These are phyloP conservation scores for Drosophila pseudoobscura DNA, from an alignment of 1,140 invertebrate genomes.

Conservation along the genomic window DNA sequence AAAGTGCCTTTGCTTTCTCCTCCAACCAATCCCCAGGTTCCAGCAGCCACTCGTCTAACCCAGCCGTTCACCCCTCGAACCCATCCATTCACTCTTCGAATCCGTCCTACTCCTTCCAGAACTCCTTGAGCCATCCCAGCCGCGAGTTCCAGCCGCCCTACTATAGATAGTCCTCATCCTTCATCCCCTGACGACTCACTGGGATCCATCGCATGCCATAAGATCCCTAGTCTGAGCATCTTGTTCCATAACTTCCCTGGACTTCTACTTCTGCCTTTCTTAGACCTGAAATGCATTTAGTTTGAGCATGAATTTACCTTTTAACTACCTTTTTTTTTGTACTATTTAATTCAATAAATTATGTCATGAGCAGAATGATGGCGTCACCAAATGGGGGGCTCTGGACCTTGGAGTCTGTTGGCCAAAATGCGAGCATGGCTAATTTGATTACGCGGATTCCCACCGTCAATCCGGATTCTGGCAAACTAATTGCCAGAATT, in stretches of 20 bases:
- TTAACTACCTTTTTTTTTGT: not conserved
- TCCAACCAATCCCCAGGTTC: not conserved
- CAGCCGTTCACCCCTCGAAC: too few species aligned
- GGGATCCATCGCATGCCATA: too few species aligned
- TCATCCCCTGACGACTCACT: too few species aligned
- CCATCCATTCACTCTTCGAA: not conserved
- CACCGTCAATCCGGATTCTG: slow-evolving; percentile 1
- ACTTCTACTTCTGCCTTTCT: too few species aligned
- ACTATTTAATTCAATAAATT: slow-evolving; percentile 31
- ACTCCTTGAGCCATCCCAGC: slow-evolving; percentile 39
- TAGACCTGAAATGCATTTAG: too few species aligned
- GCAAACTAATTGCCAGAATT: slow-evolving; percentile 39
- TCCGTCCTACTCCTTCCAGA: not conserved
- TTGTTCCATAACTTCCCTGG: too few species aligned
- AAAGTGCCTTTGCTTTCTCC: slow-evolving; percentile 17
- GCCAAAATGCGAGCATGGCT: slow-evolving; percentile 22
- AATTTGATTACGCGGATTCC: slow-evolving; percentile 32
- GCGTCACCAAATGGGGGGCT: not conserved
- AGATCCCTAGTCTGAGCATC: too few species aligned
- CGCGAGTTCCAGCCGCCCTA: slow-evolving; percentile 62
- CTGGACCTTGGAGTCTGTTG: slow-evolving; percentile 18
- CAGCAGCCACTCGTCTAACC: not conserved
- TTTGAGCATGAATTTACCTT: slow-evolving; percentile 2
- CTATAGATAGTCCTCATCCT: slow-evolving; percentile 17
- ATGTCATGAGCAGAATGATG: slow-evolving; percentile 5